Base-by-base conservation (phyloP, 2,113 vertebrate genomes). In the Calidris pygmaea region DNA sequence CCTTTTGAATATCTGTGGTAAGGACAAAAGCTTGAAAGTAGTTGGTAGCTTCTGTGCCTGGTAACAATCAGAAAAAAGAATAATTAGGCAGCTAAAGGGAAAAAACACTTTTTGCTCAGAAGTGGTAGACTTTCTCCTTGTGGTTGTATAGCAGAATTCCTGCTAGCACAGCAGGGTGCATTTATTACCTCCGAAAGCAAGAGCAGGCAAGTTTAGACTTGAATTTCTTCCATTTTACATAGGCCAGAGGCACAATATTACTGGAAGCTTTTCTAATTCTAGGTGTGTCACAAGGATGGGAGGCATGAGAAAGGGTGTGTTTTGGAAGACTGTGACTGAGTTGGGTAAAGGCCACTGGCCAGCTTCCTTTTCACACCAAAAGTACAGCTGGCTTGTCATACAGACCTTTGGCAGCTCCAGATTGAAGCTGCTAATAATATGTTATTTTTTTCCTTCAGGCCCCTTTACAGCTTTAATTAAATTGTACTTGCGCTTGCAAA, bases 401-500 rank as follows among this genome's bases (percentile, higher is more conserved):
- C 24, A 90, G 80, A 92, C 68, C 80, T 81, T 63, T 76, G 70
- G 58, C 92, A 95, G 87, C 84, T 92, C 76, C 8, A 4, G 56
- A 95, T 72, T 76, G 70, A 93, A 92, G 62, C 60, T 85, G 43
- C 50, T 96, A 95, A 90, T 97, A 83, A 84, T 41, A 72, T 3
- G 30, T 76, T 93, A 73, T 87, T 91, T 95, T 94, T 85, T 67
- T 92, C 95, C 91, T 96, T 82, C 84, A 91, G 95, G 91, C 45
- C n/a, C 16, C 66, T 92, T 90, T 77, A 63, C 21, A 43, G 53
- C 23, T 91, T 96, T 95, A 96, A 96, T 97, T 95, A 96, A 95
- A 83, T 59, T 5, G 3, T 82, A 87, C 53, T 85, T 89, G 71
- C 37, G 27, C 62, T 73, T 4, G 0, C 77, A 87, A 88, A 89